Base-by-base conservation (phyloP, 2,797 vertebrate genomes). In the Squalus acanthias region DNA sequence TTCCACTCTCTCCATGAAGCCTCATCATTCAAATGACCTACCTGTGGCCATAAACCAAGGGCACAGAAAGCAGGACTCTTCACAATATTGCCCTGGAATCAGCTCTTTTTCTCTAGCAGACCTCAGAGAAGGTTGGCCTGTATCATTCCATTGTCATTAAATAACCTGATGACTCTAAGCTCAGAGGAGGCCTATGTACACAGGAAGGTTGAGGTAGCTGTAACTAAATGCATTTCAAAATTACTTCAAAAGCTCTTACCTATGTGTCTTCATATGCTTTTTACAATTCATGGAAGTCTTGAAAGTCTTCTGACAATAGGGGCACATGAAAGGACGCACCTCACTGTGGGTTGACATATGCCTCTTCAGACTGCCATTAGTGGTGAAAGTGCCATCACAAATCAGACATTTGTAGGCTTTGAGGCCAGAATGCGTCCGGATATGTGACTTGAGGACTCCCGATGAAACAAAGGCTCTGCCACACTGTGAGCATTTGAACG, bases 261-360 rank as follows among this genome's bases (percentile, higher is more conserved):
- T 99, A 96, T 99, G 99, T 4, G 99, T 99, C 97, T 99, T 99
- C 99, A 99, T 99, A 97, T 99, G 99, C 96, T 99, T 99, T 97
- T 99, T 99, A 97, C 99, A 99, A 97, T 99, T 99, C 10, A 99
- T 98, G 0, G 99, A 99, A 0, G 99, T 99, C 98, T 99, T 99
- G 97, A 99, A 99, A 4, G 99, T 99, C 97, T 99, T 99, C 97
- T 99, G 99, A 97, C 99, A 99, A 97, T 99, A 99, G 0, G 99
- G 99, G 96, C 99, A 99, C 99, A 99, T 99, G 96, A 99, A 99
- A 0, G 99, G 99, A 7, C 99, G 98, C 10, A 99, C 97, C 97
- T 99, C 99, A 6, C 99, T 99, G 97, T 99, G 99, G 76, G 99
- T 99, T 26, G 99, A 99, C 99, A 99, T 99, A 97, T 99, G 99